Evolutionary conservation across 1,140 invertebrate species (phyloP), one percentile per base, ranked within the genome.

Genomic region (Ectropis grisescens): DNA sequence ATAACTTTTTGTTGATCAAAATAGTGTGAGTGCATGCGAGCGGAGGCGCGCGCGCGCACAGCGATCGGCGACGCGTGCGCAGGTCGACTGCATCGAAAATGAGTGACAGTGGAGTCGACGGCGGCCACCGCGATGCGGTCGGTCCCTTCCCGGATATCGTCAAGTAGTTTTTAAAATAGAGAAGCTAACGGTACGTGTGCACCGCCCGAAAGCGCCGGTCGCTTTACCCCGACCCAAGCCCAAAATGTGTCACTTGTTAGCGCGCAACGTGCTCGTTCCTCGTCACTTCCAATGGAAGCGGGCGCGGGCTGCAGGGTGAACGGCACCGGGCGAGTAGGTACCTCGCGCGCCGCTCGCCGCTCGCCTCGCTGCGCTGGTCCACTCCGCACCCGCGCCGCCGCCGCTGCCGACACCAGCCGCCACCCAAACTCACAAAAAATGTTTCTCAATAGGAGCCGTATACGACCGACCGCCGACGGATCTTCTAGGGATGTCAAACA

Each of bases 151-250:
- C 74, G 74, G 71, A 76, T 79, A 76, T 75, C 60, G 68, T 49
- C 41, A 52, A 72, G 64, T 72, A 67, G 62, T 74, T 71, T 78
- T 79, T 76, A 74, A 75, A 79, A 76, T 74, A 76, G 74, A 72
- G 74, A 76, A 79, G 58, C 60, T 62, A 76, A 79, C 67, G 69
- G 66, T 74, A 76, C 71, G 69, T 68, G 67, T 68, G 54, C 56
- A 65, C 67, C 43, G 75, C 57, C 71, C 66, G 59, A 76, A 76
- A 74, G 71, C 65, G 65, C 59, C 69, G 56, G 58, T 52, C 58
- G 69, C 54, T 80, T 69, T 76, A 72, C 68, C 71, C 68, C 54
- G 57, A 62, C 57, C 50, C 62, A 45, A 75, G 62, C 57, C 50
- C 62, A 45, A 75, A 76, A 74, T 80, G 56, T 80, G 66, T 76